Conservation (phyloP, 1,140 invertebrate genomes). For the Bombus turneri region DNA sequence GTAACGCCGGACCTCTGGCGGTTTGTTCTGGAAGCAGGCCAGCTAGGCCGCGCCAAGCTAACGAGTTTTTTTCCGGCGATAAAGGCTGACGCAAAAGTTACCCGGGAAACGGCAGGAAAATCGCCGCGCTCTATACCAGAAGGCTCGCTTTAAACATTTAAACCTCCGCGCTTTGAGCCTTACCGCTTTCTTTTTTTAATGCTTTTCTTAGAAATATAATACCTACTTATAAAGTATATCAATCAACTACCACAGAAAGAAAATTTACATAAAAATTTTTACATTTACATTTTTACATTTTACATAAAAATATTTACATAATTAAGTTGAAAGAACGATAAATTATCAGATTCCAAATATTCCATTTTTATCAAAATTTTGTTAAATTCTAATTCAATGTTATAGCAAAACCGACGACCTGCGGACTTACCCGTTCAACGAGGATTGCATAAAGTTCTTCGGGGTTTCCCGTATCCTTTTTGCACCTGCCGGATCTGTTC, state of each 20-base stretch:
- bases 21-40: constrained; percentile 50
- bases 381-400: not conserved
- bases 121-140: not conserved
- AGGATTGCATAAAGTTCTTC: constrained; percentile 36
- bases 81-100: constrained; percentile 57
- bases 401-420: not conserved
- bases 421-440: not conserved
- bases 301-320: too few relatives aligned
- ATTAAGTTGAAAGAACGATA: not conserved
- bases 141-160: not conserved
- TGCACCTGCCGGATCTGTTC: constrained; percentile 61
- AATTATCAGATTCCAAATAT: not conserved
- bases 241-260: too few relatives aligned
- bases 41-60: constrained; percentile 48
- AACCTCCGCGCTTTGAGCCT: not conserved
- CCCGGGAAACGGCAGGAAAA: constrained; percentile 32
- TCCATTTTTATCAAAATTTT: too few relatives aligned
- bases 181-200: not conserved
- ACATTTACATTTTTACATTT: too few relatives aligned
- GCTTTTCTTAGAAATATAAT: too few relatives aligned
- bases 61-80: constrained; percentile 59
- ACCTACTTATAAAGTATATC: not conserved
- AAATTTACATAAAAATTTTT: too few relatives aligned
- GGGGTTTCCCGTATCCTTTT: constrained; percentile 27
- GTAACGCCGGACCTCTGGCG: constrained; percentile 64